These are phyloP conservation scores for Chrysomallon squamiferum DNA, from an alignment of 1,140 invertebrate genomes.

Conservation along the genomic window DNA sequence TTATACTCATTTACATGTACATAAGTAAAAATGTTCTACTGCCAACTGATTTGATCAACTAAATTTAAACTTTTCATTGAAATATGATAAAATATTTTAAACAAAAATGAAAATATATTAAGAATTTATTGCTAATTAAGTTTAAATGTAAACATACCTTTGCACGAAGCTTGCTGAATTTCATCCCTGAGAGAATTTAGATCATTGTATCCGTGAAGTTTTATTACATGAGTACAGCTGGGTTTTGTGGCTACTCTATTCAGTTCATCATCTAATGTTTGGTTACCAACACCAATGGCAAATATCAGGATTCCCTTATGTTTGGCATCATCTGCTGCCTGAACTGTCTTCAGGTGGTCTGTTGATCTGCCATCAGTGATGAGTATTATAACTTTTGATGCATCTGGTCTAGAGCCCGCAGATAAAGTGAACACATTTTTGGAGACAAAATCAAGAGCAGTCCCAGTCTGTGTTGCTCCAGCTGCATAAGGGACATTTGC, in stretches of 20 bases:
- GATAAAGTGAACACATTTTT: not conserved
- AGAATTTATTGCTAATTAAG: too few relatives aligned
- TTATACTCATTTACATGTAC: too few relatives aligned
- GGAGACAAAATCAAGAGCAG: constrained; percentile 8
- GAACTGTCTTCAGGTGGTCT: constrained; percentile 20
- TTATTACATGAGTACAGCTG: constrained; percentile 38
- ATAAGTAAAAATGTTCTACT: too few relatives aligned
- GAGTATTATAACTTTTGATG: constrained; percentile 17
- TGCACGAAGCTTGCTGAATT: constrained; percentile 38
- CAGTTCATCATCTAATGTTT: constrained; percentile 16
- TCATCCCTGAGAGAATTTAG: constrained; percentile 34
- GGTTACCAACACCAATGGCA: constrained; percentile 30
- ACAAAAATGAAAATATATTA: too few relatives aligned
- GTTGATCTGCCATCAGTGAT: constrained; percentile 37
- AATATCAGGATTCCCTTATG: constrained; percentile 28
- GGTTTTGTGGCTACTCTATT: constrained; percentile 34
- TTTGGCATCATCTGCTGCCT: constrained; percentile 27
- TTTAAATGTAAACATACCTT: constrained; percentile 28
- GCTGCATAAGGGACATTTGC: constrained; percentile 22
- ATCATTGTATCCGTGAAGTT: constrained; percentile 25
- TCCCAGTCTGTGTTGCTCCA: constrained; percentile 35
- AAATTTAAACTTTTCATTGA: too few relatives aligned
- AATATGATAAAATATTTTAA: too few relatives aligned
- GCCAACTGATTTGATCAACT: too few relatives aligned
- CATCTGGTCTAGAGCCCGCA: constrained; percentile 1